Percentiles rank a stretch among this genome's conserved stretches.
Conservation (phyloP, 1,140 invertebrate species). For the Ridgeia piscesae region DNA sequence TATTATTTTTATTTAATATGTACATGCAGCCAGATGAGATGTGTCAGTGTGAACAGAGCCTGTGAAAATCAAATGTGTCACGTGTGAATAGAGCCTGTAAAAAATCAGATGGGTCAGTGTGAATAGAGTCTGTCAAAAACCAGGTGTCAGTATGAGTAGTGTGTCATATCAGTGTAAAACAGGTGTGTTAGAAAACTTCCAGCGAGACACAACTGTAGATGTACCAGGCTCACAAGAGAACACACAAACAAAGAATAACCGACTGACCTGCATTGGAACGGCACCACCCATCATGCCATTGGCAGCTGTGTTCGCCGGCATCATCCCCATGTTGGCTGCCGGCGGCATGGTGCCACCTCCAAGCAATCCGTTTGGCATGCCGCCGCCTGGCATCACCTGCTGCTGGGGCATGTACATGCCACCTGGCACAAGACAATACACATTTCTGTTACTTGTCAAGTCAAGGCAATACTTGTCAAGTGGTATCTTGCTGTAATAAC, state of each 20-base stretch:
- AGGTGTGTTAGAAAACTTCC: no score
- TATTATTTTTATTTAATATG: no score
- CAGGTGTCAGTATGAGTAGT: no score
- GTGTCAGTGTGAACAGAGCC: no score
- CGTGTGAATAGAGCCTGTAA: no score
- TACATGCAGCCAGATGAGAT: no score
- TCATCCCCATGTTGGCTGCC: not conserved
- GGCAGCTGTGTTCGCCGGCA: not conserved
- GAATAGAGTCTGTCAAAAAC: no score
- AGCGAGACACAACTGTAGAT: no score
- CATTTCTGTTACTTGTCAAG: not conserved
- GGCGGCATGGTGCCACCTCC: not conserved
- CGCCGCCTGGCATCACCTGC: not conserved
- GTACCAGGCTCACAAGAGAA: not conserved
- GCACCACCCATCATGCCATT: not conserved
- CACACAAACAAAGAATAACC: not conserved
- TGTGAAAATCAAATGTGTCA: no score
- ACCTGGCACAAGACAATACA: not conserved
- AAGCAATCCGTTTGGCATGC: not conserved
- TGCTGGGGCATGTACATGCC: not conserved
- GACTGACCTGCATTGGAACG: not conserved
- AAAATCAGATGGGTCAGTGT: no score
- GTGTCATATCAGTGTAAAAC: no score
- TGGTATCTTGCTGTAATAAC: no score
- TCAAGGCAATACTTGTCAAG: not conserved